Percentiles rank a stretch among this genome's conserved stretches.
These are phyloP conservation scores for Coptodon bakossiorum DNA, from an alignment of 2,113 vertebrate genomes.

Conservation along the genomic window DNA sequence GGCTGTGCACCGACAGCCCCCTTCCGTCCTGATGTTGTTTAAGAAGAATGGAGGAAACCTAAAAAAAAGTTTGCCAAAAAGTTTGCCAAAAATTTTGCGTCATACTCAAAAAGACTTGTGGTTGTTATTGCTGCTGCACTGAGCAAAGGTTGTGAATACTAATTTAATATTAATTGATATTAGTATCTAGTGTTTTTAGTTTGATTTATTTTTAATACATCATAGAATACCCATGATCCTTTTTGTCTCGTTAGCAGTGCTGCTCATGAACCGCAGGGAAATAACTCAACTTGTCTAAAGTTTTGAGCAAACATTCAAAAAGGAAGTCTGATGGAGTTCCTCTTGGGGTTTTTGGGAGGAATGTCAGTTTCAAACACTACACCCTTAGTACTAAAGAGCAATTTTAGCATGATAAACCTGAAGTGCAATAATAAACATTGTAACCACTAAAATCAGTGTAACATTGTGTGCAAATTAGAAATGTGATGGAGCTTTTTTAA, in stretches of 20 bases:
- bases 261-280: background rate
- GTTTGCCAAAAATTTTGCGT: background rate
- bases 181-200: background rate
- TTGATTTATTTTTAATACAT: background rate
- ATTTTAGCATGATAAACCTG: background rate
- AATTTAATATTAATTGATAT: background rate
- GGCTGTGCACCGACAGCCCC: background rate
- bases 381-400: background rate
- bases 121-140: background rate
- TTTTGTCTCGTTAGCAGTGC: background rate
- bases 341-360: background rate
- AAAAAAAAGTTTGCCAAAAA: background rate
- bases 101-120: background rate
- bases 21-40: background rate
- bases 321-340: background rate
- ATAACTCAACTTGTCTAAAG: background rate
- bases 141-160: background rate
- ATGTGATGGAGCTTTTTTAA: background rate
- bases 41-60: background rate
- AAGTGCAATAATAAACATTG: background rate
- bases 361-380: background rate
- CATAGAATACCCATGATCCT: background rate
- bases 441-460: background rate
- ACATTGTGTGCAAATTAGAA: background rate
- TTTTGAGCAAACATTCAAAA: accelerated